Conservation (phyloP, 2,113 vertebrate genomes). For the Chaetodon trifascialis region DNA sequence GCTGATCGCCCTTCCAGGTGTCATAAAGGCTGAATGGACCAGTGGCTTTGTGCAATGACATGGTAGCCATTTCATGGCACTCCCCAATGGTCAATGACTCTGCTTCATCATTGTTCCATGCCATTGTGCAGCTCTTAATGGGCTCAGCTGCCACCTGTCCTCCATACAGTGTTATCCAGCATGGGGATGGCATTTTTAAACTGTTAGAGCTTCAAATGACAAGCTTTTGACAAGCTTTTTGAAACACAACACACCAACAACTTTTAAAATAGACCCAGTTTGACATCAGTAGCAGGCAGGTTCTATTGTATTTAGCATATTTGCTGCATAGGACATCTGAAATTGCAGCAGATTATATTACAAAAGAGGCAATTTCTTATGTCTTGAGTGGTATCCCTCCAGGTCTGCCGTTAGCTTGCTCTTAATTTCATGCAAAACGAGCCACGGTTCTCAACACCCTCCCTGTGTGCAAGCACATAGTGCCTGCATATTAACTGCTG, state of each 20-base stretch:
- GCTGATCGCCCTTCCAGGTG: constrained; percentile 76
- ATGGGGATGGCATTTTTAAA: constrained; percentile 66
- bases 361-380: constrained; percentile 25
- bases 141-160: constrained; percentile 82
- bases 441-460: constrained; percentile 63
- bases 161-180: constrained; percentile 73
- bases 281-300: not conserved
- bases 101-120: constrained; percentile 82
- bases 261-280: constrained; percentile 25
- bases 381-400: constrained; percentile 44
- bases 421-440: constrained; percentile 74
- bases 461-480: constrained; percentile 62
- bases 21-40: constrained; percentile 79
- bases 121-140: constrained; percentile 82
- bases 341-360: constrained; percentile 20
- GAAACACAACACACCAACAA: constrained; percentile 25
- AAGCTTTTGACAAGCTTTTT: constrained; percentile 64
- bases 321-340: constrained; percentile 7
- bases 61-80: constrained; percentile 76
- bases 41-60: constrained; percentile 78
- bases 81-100: constrained; percentile 79
- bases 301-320: constrained; percentile 30
- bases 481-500: constrained; percentile 73
- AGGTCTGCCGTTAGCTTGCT: constrained; percentile 62
- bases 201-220: constrained; percentile 59